These are phyloP conservation scores for Sinelater perroti DNA, from an alignment of 2,888 invertebrate species.

Conservation along the genomic window DNA sequence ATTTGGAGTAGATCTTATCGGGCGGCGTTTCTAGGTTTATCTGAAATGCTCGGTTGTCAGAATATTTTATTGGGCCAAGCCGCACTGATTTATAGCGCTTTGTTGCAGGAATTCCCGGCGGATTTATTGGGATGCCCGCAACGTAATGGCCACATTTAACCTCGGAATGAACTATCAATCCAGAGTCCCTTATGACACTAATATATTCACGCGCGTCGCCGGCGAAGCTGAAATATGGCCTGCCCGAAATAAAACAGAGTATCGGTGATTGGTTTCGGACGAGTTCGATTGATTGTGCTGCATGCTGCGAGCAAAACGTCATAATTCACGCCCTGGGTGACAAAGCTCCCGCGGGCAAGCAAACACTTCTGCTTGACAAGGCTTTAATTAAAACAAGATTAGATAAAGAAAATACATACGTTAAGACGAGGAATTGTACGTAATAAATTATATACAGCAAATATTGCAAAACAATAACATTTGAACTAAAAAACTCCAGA, in stretches of 20 bases:
- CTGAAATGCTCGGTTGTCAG: conserved; percentile 40
- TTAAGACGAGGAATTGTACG: too few relatives aligned
- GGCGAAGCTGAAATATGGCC: conserved; percentile 47
- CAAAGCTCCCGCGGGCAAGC: conserved; percentile 19
- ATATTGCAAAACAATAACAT: too few relatives aligned
- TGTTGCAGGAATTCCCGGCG: conserved; percentile 40
- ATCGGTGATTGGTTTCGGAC: conserved; percentile 44
- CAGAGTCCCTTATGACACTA: conserved; percentile 52
- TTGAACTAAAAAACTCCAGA: too few relatives aligned
- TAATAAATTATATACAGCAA: too few relatives aligned
- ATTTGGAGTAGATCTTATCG: conserved; percentile 57
- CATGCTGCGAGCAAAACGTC: conserved; percentile 31
- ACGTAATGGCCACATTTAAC: conserved; percentile 52
- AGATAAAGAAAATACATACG: neutral
- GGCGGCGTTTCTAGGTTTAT: conserved; percentile 40
- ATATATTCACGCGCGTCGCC: conserved; percentile 54
- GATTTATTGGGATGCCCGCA: conserved; percentile 43
- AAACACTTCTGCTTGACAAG: conserved; percentile 5
- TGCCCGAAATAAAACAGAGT: conserved; percentile 47
- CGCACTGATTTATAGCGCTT: conserved; percentile 46
- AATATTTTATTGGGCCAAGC: conserved; percentile 42
- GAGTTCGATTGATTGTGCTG: conserved; percentile 31
- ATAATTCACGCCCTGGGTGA: conserved; percentile 36
- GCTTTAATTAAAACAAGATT: neutral
- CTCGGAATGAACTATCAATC: conserved; percentile 53